Evolutionary conservation across 1,140 invertebrate species (phyloP), one percentile per base, ranked within the genome.

Genomic region (Drosophila rhopaloa): DNA sequence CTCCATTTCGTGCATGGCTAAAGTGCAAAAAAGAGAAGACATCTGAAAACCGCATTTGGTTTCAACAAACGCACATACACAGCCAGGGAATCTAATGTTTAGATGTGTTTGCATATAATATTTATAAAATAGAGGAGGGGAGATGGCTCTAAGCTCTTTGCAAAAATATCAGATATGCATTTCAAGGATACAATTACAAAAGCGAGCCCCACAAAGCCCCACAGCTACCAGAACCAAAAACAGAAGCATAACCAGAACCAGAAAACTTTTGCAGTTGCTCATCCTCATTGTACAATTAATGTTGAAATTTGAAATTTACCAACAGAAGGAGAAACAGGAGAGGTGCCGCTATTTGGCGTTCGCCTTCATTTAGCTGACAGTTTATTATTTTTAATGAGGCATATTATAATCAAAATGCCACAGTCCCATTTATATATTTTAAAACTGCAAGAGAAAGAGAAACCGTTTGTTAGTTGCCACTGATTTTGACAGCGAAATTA

Each of bases 381-480:
- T 86, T 86, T 88, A 88, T 86, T 86, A 86, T 88, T 86, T 86
- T 86, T 86, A 86, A 86, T 86, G 83, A 86, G 83, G 83, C 83
- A 68, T 86, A 88, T 86, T 83, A 83, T 76, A 86, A 86, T 82
- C 79, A 86, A 74, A 61, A 73, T 61, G 76, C 76, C 73, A 59
- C 61, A 59, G 40, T 27, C 46, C 41, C 43, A 51, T 35, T 57
- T 46, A 68, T 35, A 50, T 56, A 56, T 58, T 66, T 48, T 44
- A 29, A 47, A 71, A 57, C 63, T 47, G 44, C 72, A 65, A 71
- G 56, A 37, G 16, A 68, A 41, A 68, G 29, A 16, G 38, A 50
- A 43, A 50, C 27, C 47, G 61, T 79, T 66, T 61, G 76, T 62
- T 79, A 74, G 61, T 61, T 67, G 46, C 32, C 44, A 62, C 46